Evolutionary conservation across 2,888 invertebrate genomes (phyloP).

Genomic region (Andricus curvator): DNA sequence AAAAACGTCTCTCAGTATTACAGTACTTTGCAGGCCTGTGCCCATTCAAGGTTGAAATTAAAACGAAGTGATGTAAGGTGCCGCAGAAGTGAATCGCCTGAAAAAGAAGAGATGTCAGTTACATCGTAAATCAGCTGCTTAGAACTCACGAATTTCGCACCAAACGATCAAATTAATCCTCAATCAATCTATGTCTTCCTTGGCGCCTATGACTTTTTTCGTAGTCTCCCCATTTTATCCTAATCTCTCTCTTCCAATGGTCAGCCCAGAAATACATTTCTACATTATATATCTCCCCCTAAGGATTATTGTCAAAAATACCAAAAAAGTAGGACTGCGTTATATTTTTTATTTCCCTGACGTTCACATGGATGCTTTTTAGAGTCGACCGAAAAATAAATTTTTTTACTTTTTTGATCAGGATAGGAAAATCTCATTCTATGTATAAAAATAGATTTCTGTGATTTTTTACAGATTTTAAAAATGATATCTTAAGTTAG

Average conservation of each 20-base stretch:
- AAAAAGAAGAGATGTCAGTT: neutral
- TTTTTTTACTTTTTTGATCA: too few species aligned
- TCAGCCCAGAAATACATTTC: neutral
- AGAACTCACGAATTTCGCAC: neutral
- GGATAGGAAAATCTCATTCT: too few species aligned
- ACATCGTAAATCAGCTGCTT: conserved; percentile 20
- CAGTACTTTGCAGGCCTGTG: conserved; percentile 5
- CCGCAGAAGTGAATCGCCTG: neutral
- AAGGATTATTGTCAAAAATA: neutral
- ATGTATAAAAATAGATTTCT: too few species aligned
- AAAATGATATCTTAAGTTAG: too few species aligned
- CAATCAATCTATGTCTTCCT: neutral
- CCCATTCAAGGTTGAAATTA: conserved; percentile 30
- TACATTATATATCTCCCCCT: neutral
- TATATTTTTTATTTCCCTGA: too few species aligned
- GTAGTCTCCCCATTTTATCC: neutral
- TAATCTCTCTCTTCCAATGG: neutral
- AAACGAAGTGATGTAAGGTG: conserved; percentile 26
- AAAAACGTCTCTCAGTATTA: conserved; percentile 10
- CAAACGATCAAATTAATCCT: neutral
- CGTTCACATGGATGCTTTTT: neutral
- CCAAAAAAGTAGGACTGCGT: neutral
- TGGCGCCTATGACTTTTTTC: neutral
- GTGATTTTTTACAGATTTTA: too few species aligned
- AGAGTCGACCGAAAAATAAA: too few species aligned